These are phyloP conservation scores for Phasia obesa DNA, from an alignment of 2,888 invertebrate genomes.

Conservation along the genomic window DNA sequence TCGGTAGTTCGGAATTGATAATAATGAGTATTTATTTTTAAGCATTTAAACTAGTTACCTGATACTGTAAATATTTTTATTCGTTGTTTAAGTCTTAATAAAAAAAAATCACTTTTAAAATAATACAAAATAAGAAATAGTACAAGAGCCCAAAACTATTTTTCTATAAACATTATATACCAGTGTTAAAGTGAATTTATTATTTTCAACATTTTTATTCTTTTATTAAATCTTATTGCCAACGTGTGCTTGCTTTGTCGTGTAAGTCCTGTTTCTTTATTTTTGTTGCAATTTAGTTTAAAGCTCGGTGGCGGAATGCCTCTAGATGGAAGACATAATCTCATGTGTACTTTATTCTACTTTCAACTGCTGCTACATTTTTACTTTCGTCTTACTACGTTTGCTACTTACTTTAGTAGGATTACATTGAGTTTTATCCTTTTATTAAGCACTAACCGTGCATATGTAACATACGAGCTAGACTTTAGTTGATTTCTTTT, in stretches of 20 bases:
- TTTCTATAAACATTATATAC: background rate
- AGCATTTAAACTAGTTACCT: too few species aligned
- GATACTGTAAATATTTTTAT: too few species aligned
- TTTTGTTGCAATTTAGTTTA: constrained; percentile 63
- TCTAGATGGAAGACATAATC: background rate
- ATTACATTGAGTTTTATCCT: constrained; percentile 50
- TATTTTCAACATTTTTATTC: background rate
- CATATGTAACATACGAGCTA: constrained; percentile 38
- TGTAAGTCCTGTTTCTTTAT: constrained; percentile 52
- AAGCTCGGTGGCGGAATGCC: constrained; percentile 27
- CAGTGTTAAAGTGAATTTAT: background rate
- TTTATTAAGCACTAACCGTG: constrained; percentile 31
- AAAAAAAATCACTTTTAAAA: too few species aligned
- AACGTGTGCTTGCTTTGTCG: constrained; percentile 2
- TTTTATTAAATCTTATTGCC: constrained; percentile 41
- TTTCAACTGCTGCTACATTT: background rate
- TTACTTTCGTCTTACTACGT: background rate
- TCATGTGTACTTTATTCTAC: background rate
- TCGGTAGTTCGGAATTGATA: too few species aligned
- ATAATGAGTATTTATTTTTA: too few species aligned
- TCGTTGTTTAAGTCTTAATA: too few species aligned
- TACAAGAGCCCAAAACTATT: too few species aligned
- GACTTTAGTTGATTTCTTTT: constrained; percentile 5
- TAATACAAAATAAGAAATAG: too few species aligned
- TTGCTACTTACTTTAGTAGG: constrained; percentile 4